Evolutionary conservation across 1,140 invertebrate species (phyloP).

Genomic region (Drosophila tropicalis): DNA sequence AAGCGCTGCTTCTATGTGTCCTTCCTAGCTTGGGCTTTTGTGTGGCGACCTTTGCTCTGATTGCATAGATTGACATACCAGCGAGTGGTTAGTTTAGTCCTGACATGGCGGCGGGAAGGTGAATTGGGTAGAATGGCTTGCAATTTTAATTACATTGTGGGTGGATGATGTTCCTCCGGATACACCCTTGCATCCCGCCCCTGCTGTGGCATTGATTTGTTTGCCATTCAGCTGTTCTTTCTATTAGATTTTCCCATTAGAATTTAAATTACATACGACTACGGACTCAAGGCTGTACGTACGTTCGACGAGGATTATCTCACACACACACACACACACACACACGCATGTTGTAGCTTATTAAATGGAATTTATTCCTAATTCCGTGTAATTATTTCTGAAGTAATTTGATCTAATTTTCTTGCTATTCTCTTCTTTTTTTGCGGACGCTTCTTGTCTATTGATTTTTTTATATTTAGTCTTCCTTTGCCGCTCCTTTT

Average conservation of each 20-base stretch:
- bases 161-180: not conserved
- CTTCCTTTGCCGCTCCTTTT: not conserved
- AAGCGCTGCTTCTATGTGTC: conserved; percentile 28
- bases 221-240: conserved; percentile 3
- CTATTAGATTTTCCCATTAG: conserved; percentile 13
- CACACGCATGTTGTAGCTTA: not conserved
- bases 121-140: conserved; percentile 5
- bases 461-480: conserved; percentile 8
- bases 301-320: not conserved
- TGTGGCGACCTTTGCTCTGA: conserved; percentile 17
- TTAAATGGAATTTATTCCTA: not conserved
- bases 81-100: conserved; percentile 7
- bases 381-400: not conserved
- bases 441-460: not conserved
- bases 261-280: conserved; percentile 2
- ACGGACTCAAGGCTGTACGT: not conserved
- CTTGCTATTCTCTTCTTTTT: not conserved
- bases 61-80: conserved; percentile 13
- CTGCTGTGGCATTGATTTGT: conserved; percentile 19
- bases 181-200: not conserved
- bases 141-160: conserved; percentile 54
- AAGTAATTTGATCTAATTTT: conserved; percentile 6
- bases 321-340: not conserved
- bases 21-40: conserved; percentile 38
- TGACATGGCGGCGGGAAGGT: not conserved